Percentiles rank a stretch among this genome's conserved stretches.
Conservation (phyloP, 2,888 invertebrate species). For the Odontomyia ornata region DNA sequence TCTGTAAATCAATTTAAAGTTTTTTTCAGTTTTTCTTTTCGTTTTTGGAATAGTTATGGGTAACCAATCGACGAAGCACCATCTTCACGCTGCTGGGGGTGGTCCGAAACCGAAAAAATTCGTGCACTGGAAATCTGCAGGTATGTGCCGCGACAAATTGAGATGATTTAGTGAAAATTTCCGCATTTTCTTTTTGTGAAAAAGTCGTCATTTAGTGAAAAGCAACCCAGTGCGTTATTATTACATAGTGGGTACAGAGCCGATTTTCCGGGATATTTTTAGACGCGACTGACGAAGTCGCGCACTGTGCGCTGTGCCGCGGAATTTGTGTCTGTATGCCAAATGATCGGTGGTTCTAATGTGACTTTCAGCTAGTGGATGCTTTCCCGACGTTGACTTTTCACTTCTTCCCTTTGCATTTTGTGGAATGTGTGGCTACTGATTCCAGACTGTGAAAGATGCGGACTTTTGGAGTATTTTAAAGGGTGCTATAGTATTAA, state of each 20-base stretch:
- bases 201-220: conserved; percentile 48
- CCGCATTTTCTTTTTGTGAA: conserved; percentile 55
- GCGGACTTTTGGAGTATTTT: too few relatives aligned
- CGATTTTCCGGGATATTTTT: conserved; percentile 52
- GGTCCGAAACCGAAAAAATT: conserved; percentile 74
- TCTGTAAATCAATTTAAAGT: conserved; percentile 39
- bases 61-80: conserved; percentile 71
- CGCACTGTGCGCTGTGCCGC: conserved; percentile 50
- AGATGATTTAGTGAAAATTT: conserved; percentile 54
- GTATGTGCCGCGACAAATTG: conserved; percentile 62
- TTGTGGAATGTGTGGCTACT: not conserved
- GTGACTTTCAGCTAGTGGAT: conserved; percentile 26
- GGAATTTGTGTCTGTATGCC: conserved; percentile 47
- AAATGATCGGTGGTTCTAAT: conserved; percentile 39
- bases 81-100: conserved; percentile 62
- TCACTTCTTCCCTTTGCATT: not conserved
- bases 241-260: conserved; percentile 53
- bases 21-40: conserved; percentile 32
- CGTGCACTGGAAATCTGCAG: conserved; percentile 87
- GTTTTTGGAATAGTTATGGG: conserved; percentile 66
- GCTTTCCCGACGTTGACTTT: conserved; percentile 4
- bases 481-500: too few relatives aligned
- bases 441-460: too few relatives aligned
- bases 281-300: conserved; percentile 47
- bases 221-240: conserved; percentile 48